phyloP scores from a whole-genome alignment of 2,113 vertebrate species.

The Malaclemys terrapin region DNA sequence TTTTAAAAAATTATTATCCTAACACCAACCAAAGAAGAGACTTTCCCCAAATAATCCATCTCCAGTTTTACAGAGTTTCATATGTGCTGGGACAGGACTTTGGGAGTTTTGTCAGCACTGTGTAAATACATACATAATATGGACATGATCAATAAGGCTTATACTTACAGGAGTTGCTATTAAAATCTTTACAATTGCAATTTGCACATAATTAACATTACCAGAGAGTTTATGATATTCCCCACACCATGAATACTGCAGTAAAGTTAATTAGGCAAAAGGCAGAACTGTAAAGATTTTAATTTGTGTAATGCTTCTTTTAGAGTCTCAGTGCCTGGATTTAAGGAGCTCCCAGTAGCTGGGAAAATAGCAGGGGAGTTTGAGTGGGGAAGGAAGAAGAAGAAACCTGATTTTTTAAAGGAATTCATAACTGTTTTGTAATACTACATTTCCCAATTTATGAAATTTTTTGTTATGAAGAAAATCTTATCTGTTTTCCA shows the following conservation, averaged over 20 bases:
- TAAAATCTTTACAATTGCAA: constrained; percentile 50
- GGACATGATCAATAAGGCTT: constrained; percentile 28
- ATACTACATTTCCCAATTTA: not conserved
- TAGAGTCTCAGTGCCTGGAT: not conserved
- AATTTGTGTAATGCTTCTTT: constrained; percentile 33
- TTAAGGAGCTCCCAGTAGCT: constrained; percentile 10
- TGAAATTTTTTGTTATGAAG: not conserved
- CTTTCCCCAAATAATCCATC: not conserved
- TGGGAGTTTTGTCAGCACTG: not conserved
- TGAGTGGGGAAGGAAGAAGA: not conserved
- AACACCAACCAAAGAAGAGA: not conserved
- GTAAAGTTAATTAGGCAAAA: constrained; percentile 37
- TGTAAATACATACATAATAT: not conserved
- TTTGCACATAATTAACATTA: constrained; percentile 36
- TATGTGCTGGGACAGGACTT: not conserved
- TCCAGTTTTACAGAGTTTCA: not conserved
- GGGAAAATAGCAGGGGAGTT: constrained; percentile 1
- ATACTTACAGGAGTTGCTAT: constrained; percentile 19
- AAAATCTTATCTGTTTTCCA: rapidly evolving
- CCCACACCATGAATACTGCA: constrained; percentile 6
- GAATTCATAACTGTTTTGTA: constrained; percentile 18
- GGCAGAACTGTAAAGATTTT: constrained; percentile 28
- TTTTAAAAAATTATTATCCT: not conserved
- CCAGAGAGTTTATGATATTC: not conserved
- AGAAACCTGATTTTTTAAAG: constrained; percentile 21